These are phyloP conservation scores for Acrobasis repandana DNA, from an alignment of 2,888 invertebrate genomes.

Conservation along the genomic window DNA sequence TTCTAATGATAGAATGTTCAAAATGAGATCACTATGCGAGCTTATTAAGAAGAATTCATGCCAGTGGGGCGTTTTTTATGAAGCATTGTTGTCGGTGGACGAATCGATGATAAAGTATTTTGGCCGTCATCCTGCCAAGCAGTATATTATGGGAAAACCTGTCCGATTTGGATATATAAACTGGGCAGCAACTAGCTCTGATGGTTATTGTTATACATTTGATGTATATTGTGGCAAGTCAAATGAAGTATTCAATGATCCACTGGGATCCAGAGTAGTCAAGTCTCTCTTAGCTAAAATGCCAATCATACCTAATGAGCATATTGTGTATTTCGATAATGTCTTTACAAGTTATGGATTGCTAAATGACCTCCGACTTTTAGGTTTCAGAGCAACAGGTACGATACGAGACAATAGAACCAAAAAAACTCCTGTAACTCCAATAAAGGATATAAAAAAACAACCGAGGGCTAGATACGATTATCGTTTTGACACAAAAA, in stretches of 20 bases:
- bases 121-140: slow-evolving; percentile 31
- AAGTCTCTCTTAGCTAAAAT: slow-evolving; percentile 31
- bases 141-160: slow-evolving; percentile 34
- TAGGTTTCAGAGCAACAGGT: slow-evolving; percentile 34
- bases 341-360: slow-evolving; percentile 35
- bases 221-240: slow-evolving; percentile 13
- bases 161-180: slow-evolving; percentile 37
- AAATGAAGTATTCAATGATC: background rate
- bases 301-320: slow-evolving; percentile 28
- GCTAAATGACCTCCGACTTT: slow-evolving; percentile 28
- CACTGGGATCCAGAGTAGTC: slow-evolving; percentile 19
- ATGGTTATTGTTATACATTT: slow-evolving; percentile 5
- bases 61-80: slow-evolving; percentile 29
- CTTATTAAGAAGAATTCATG: slow-evolving; percentile 15
- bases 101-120: slow-evolving; percentile 34
- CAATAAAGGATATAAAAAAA: slow-evolving; percentile 37
- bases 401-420: slow-evolving; percentile 37
- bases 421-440: slow-evolving; percentile 34
- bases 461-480: slow-evolving; percentile 35
- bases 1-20: slow-evolving; percentile 25
- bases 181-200: slow-evolving; percentile 33
- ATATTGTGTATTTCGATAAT: slow-evolving; percentile 34
- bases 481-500: slow-evolving; percentile 37
- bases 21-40: slow-evolving; percentile 21
- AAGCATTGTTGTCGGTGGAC: slow-evolving; percentile 28